Evolutionary conservation across 2,888 invertebrate genomes (phyloP).

Genomic region (Asteroscopus sphinx): DNA sequence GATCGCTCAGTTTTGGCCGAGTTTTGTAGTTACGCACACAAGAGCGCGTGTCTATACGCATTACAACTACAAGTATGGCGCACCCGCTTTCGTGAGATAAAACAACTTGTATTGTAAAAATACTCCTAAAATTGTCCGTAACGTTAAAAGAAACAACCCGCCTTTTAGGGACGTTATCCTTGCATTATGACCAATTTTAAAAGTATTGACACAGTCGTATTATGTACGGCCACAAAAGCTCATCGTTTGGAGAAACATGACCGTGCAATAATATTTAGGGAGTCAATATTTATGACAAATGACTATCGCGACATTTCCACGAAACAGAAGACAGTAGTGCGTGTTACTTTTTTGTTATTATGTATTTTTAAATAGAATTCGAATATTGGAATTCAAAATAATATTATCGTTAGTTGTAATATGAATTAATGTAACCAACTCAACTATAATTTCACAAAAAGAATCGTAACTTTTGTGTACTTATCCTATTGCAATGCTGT

Average conservation of each 20-base stretch:
- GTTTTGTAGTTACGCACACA: too few species aligned
- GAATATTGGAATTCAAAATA: neutral
- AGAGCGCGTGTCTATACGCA: too few species aligned
- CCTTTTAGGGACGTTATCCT: conserved; percentile 19
- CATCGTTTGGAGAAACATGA: conserved; percentile 68
- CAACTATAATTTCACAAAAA: too few species aligned
- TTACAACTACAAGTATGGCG: too few species aligned
- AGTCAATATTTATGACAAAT: conserved; percentile 72
- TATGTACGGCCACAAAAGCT: conserved; percentile 57
- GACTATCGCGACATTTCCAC: conserved; percentile 63
- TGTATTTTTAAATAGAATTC: conserved; percentile 36
- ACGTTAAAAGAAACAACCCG: conserved; percentile 11
- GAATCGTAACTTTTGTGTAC: too few species aligned
- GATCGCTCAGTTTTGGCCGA: too few species aligned
- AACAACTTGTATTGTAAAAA: too few species aligned
- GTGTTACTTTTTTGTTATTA: conserved; percentile 16
- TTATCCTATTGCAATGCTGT: too few species aligned
- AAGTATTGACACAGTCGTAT: conserved; percentile 53
- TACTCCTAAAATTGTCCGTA: neutral
- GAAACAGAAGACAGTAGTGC: conserved; percentile 46
- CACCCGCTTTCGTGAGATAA: too few species aligned
- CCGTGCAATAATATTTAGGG: conserved; percentile 66
- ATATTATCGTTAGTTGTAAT: too few species aligned
- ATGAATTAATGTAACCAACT: too few species aligned
- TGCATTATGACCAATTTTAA: conserved; percentile 51